Base-by-base conservation (phyloP, 2,797 vertebrate genomes). In the Lutjanus campechanus region DNA sequence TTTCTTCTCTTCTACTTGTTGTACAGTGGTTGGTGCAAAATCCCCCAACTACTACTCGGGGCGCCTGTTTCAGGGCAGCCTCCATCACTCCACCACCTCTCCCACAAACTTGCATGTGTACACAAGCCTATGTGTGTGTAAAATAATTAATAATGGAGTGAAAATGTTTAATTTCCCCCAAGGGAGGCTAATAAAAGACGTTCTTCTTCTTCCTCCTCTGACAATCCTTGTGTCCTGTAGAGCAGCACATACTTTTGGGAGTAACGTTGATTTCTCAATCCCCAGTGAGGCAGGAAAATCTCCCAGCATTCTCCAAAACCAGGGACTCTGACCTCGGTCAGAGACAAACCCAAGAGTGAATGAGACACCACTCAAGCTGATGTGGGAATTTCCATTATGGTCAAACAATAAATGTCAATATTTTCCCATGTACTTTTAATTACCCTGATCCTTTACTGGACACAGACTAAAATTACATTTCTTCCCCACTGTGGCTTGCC, bases 241-340 rank as follows among this genome's bases (percentile, higher is more conserved):
- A 81, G 53, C 22, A 17, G 68, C 36, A 49, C 67, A 68, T 29
- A 79, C 59, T 65, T 40, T 69, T 53, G 19, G 70, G 64, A 86
- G 59, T 47, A 82, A 47, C 41, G 47, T 85, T 85, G 56, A 81
- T 86, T 81, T 73, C 69, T 80, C 4, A 55, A 41, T 76, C 63
- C 69, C 79, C 19, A 1, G 63, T 44, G 77, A 82, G 73, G 40
- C 25, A 40, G 29, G 36, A n/a, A 72, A 71, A 80, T 69, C 63
- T 85, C 77, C 36, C 55, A 40, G 68, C 66, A 36, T 87, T 74
- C 79, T 76, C 25, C 47, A 47, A 67, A 50, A 65, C 44, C 63
- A n/a, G 68, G 41, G 67, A 69, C 56, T 63, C 51, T 53, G 82
- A 77, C 69, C 73, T 81, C 53, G 49, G 46, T 15, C 13, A 73